A percentile compares a stretch with the other conserved stretches of the same genome.
Evolutionary conservation across 2,888 invertebrate genomes (phyloP).

Genomic region (Luffia ferchaultella): DNA sequence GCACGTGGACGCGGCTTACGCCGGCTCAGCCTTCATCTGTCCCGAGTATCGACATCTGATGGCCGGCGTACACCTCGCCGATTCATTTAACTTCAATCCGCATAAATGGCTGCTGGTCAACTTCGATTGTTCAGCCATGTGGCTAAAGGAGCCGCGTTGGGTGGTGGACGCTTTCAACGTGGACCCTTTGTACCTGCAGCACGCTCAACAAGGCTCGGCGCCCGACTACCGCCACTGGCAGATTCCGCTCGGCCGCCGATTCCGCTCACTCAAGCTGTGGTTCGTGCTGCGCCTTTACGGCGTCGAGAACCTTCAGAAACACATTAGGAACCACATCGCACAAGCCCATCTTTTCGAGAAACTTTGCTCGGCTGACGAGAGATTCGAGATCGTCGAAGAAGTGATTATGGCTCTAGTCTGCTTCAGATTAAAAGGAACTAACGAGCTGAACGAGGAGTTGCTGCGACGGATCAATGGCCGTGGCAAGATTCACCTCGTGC

Average conservation of each 20-base stretch:
- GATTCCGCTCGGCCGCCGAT: slow-evolving; percentile 92
- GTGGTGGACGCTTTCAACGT: slow-evolving; percentile 96
- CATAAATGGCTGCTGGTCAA: slow-evolving; percentile 99
- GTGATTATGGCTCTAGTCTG: slow-evolving; percentile 96
- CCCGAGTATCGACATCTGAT: slow-evolving; percentile 93
- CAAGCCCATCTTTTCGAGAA: slow-evolving; percentile 89
- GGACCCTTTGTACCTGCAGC: slow-evolving; percentile 95
- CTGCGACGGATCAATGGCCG: slow-evolving; percentile 87
- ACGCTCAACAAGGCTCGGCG: slow-evolving; percentile 88
- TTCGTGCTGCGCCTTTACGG: slow-evolving; percentile 93
- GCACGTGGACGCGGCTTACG: slow-evolving; percentile 97
- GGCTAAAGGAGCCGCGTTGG: slow-evolving; percentile 90
- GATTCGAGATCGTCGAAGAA: slow-evolving; percentile 90
- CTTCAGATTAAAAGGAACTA: slow-evolving; percentile 88
- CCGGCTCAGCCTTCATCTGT: slow-evolving; percentile 95
- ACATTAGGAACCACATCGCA: slow-evolving; percentile 85
- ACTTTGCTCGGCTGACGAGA: slow-evolving; percentile 75
- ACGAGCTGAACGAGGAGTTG: slow-evolving; percentile 83
- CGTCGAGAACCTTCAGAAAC: slow-evolving; percentile 84
- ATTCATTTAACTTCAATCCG: slow-evolving; percentile 98
- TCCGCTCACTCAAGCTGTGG: slow-evolving; percentile 94
- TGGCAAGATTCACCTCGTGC: slow-evolving; percentile 92
- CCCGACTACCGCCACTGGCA: slow-evolving; percentile 98
- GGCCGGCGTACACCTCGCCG: slow-evolving; percentile 87
- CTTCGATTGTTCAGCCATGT: slow-evolving; percentile 98